Evolutionary conservation across 2,888 invertebrate genomes (phyloP).

Genomic region (Scrobipalpa costella): DNA sequence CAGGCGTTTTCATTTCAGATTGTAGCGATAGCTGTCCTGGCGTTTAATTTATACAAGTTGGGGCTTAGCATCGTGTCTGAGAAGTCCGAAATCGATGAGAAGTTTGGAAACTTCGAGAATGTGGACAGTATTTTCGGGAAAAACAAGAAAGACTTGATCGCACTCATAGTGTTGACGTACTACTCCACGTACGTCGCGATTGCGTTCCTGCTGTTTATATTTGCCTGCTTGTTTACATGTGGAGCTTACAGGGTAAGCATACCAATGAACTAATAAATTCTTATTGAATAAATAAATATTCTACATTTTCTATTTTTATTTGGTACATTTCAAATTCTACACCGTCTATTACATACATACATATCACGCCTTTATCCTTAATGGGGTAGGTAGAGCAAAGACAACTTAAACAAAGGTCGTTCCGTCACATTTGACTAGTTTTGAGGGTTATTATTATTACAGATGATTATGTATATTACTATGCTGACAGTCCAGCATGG

Average conservation of each 20-base stretch:
- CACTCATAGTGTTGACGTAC: conserved; percentile 58
- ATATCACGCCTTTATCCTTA: too few species aligned
- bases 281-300: too few species aligned
- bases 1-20: conserved; percentile 57
- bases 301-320: too few species aligned
- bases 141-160: conserved; percentile 55
- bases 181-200: conserved; percentile 60
- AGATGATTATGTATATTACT: too few species aligned
- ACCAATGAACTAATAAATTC: too few species aligned
- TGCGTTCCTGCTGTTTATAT: conserved; percentile 60
- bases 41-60: conserved; percentile 62
- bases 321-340: too few species aligned
- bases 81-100: conserved; percentile 53
- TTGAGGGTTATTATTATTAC: too few species aligned
- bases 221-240: conserved; percentile 60
- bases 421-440: too few species aligned
- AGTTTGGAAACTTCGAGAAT: conserved; percentile 64
- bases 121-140: conserved; percentile 66
- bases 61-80: conserved; percentile 59
- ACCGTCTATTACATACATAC: too few species aligned
- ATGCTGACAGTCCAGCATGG: too few species aligned
- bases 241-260: conserved; percentile 66
- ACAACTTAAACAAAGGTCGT: too few species aligned
- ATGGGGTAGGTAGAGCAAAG: too few species aligned
- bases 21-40: conserved; percentile 63